A percentile compares a stretch with the other conserved stretches of the same genome.
Conservation (phyloP, 2,113 vertebrate genomes). For the Aegotheles bennettii region DNA sequence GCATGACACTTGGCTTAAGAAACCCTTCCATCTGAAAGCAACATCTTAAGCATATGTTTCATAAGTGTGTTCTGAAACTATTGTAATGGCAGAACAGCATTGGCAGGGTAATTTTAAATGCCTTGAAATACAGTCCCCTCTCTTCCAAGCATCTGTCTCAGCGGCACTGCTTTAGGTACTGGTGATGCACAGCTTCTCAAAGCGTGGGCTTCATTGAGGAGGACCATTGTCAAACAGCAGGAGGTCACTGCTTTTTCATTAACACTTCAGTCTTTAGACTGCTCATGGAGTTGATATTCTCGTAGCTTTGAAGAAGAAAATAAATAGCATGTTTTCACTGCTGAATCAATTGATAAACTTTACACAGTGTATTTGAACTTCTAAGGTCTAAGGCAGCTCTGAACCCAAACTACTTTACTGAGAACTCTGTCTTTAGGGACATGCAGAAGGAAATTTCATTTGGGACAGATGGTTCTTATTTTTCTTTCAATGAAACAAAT, state of each 20-base stretch:
- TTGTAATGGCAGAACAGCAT: neutral
- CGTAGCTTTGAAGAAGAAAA: neutral
- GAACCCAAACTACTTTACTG: neutral
- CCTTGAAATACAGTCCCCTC: neutral
- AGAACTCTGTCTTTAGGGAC: neutral
- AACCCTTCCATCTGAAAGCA: neutral
- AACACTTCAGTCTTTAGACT: neutral
- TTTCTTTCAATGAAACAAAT: neutral
- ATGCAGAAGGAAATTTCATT: neutral
- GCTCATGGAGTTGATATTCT: neutral
- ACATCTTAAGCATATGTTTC: neutral
- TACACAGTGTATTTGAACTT: neutral
- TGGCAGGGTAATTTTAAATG: neutral
- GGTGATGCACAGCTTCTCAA: neutral
- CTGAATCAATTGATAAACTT: neutral
- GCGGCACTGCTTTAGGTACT: neutral
- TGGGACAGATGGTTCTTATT: neutral
- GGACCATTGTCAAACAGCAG: neutral
- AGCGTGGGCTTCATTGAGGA: neutral
- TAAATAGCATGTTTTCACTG: neutral
- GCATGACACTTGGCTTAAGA: neutral
- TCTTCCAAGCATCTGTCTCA: neutral
- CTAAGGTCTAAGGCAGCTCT: neutral
- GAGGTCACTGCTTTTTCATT: constrained; percentile 9
- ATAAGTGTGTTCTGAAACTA: neutral